phyloP scores from a whole-genome alignment of 2,888 invertebrate species.

The Alloplasta piceator region DNA sequence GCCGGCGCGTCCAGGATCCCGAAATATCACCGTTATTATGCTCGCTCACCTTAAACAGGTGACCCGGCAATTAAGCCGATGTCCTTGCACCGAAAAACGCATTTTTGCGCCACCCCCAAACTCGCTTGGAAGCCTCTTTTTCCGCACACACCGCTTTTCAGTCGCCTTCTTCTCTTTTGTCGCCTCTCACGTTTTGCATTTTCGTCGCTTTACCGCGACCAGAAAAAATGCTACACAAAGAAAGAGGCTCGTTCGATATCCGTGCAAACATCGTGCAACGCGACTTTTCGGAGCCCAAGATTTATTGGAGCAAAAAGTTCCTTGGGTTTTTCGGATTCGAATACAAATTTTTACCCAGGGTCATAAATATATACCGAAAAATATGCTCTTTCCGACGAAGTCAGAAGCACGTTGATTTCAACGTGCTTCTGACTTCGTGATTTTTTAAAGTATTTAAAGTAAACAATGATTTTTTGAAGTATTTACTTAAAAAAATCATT shows the following conservation, averaged over 20 bases:
- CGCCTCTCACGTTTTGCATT: constrained; percentile 43
- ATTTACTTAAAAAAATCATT: too few species aligned
- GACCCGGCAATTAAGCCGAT: constrained; percentile 78
- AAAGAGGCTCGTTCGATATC: constrained; percentile 43
- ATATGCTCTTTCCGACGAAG: too few species aligned
- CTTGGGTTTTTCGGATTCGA: constrained; percentile 14
- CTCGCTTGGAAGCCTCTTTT: constrained; percentile 44
- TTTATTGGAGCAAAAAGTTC: constrained; percentile 46
- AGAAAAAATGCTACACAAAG: constrained; percentile 57
- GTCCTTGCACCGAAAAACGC: constrained; percentile 78
- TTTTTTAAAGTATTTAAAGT: too few species aligned
- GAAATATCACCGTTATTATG: constrained; percentile 3
- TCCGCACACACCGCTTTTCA: neutral
- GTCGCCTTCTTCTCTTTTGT: constrained; percentile 15
- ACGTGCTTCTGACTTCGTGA: too few species aligned
- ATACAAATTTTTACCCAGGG: constrained; percentile 7
- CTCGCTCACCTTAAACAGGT: constrained; percentile 74
- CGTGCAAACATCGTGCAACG: constrained; percentile 34
- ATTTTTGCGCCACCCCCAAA: constrained; percentile 75
- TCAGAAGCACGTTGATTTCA: too few species aligned
- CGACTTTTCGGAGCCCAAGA: constrained; percentile 26
- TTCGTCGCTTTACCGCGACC: constrained; percentile 44
- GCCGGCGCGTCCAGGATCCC: constrained; percentile 55
- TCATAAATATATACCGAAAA: too few species aligned
- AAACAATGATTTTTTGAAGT: too few species aligned